Base-by-base conservation (phyloP, 2,888 invertebrate genomes). In the Proisotoma minuta region DNA sequence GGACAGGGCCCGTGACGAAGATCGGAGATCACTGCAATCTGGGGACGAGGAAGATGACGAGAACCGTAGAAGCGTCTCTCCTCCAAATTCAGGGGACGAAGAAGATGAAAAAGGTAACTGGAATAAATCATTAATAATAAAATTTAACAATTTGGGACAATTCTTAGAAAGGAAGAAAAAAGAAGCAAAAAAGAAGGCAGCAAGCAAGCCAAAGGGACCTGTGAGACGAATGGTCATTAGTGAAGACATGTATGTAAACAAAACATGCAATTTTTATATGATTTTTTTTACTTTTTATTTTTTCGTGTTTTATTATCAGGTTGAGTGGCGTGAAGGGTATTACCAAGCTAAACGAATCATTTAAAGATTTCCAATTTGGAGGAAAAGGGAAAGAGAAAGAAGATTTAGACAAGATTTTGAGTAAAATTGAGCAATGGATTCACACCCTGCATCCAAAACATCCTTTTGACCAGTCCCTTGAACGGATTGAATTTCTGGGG, bases 361-460 rank as follows among this genome's bases (percentile, higher is more conserved):
- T 91, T 74, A 85, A 88, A 75, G 85, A 88, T 74, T 85, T 93
- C 15, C 87, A 88, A 76, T 90, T 89, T 74, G 84, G 84, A 77
- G 91, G 91, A 66, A 88, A 87, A 78, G 89, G 90, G 0, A 81
- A 87, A 76, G 96, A 96, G 78, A 85, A 84, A 70, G 82, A 86
- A 56, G 95, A 97, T 78, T 79, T 98, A 40, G 84, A 89, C 73
- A 78, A 84, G 65, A 80, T 96, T 0, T 82, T 98, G 80, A 86
- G 87, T 59, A 86, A 85, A 61, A 77, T 96, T 59, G 91, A 96
- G 75, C 92, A 96, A 76, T 98, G 97, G 97, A 88, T 88, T 0
- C 94, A 96, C 78, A 82, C 95, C 54, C 79, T 98, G 69, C 95
- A 87, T 78, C 96, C 97, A 0, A 91, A 88, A 76, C 87, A 88